Evolutionary conservation across 2,888 invertebrate species (phyloP), one percentile per base, ranked within the genome.

Genomic region (Ernsta delagoae): DNA sequence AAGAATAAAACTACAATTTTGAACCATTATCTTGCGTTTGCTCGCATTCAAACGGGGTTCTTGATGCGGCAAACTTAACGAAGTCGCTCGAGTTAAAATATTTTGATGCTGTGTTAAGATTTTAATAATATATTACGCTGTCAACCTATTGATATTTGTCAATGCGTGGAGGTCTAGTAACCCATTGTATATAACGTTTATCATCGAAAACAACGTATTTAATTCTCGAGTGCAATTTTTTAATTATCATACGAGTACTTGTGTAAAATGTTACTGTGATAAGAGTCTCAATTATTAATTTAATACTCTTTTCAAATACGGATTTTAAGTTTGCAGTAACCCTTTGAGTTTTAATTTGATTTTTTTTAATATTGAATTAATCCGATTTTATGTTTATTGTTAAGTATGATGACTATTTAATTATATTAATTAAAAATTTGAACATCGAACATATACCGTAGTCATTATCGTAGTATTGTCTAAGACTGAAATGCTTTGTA

Each of bases 401-500:
- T 1, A 43, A 45, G 45, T 36, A 12, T 57, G 31, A 56, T 5
- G n/a, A 56, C 9, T 34, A 45, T 45, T 45, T 43, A n/a, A n/a
- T 9, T n/a, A 4, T 45, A 45, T 12, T 48, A 24, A 24, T 24
- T 24, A 24, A 24, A 24, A 24, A 24, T 24, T 24, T 1, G 3
- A 24, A 3, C 24, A 24, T 24, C 24, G 24, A 24, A 24, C 24
- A 3, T 24, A 24, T 24, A 24, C 24, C 24, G 24, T 24, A 24
- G 24, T 24, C 24, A 24, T 24, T 24, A 24, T 24, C 24, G 50
- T 50, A 50, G 7, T 50, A 5, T 6, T 56, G n/a, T 8, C 34
- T 43, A 74, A 79, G 83, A 84, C 83, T 86, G 83, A 82, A 78
- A 70, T 80, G 77, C 73, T 73, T 78, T 69, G 48, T 68, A 50